Evolutionary conservation across 2,797 vertebrate genomes (phyloP).

Genomic region (Odontamblyopus lacepedii): DNA sequence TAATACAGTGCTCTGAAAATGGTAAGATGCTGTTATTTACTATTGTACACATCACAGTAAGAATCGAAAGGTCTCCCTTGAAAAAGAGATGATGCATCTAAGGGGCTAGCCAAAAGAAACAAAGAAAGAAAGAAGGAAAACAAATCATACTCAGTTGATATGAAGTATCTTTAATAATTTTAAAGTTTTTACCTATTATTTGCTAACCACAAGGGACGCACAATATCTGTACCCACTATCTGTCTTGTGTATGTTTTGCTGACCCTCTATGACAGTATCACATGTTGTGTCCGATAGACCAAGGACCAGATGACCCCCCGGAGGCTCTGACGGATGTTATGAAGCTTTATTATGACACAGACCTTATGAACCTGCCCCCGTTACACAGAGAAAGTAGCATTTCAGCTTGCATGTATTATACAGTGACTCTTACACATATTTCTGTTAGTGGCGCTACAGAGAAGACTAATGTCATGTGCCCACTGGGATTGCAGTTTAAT

Average conservation of each 20-base stretch:
- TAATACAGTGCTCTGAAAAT: background rate
- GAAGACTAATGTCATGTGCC: conserved; percentile 18
- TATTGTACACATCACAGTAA: background rate
- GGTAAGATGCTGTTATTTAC: background rate
- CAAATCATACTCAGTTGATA: too few species aligned
- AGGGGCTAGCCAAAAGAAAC: too few species aligned
- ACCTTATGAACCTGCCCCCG: conserved; percentile 22
- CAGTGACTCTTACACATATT: conserved; percentile 12
- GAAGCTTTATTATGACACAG: conserved; percentile 43
- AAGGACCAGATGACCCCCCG: conserved; percentile 8
- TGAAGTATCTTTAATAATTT: too few species aligned
- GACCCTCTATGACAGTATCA: background rate
- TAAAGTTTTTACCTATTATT: too few species aligned
- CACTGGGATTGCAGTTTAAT: conserved; percentile 13
- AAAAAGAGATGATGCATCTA: too few species aligned
- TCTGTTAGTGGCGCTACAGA: background rate
- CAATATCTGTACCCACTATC: background rate
- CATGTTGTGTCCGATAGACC: conserved; percentile 10
- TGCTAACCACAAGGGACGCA: background rate
- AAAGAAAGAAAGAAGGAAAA: too few species aligned
- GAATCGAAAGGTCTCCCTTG: too few species aligned
- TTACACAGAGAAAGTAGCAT: conserved; percentile 28
- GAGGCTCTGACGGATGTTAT: conserved; percentile 11
- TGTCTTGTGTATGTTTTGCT: background rate
- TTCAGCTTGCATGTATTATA: conserved; percentile 24